phyloP scores from a whole-genome alignment of 2,797 vertebrate species.

The Gobionotothen gibberifrons region DNA sequence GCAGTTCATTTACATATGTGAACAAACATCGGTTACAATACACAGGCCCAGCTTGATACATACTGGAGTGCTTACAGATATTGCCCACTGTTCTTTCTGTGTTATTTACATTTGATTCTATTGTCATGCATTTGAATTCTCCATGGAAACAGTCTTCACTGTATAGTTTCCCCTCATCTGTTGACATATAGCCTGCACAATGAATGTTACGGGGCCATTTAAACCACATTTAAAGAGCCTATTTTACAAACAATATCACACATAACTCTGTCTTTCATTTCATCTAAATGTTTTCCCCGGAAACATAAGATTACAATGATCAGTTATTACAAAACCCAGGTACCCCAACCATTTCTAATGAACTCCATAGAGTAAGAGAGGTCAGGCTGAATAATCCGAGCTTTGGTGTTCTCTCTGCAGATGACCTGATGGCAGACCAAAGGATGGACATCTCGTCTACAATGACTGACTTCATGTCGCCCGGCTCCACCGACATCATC shows the following conservation, averaged over 20 bases:
- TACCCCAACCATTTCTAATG: neutral
- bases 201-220: neutral
- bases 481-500: constrained; percentile 93
- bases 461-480: constrained; percentile 98
- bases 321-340: too few species aligned
- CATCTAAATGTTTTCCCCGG: neutral
- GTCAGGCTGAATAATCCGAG: neutral
- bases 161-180: neutral
- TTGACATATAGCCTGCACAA: neutral
- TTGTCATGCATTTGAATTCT: neutral
- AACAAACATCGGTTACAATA: too few species aligned
- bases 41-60: neutral
- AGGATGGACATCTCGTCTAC: constrained; percentile 99
- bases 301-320: neutral
- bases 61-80: neutral
- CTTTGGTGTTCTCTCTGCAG: constrained; percentile 69
- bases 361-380: neutral
- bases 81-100: neutral
- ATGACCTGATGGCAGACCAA: constrained; percentile 99
- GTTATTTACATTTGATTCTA: neutral
- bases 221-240: neutral
- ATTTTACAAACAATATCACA: neutral
- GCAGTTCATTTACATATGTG: constrained; percentile 9
- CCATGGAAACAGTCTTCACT: constrained; percentile 5
- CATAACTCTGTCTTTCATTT: neutral